Evolutionary conservation across 2,888 invertebrate genomes (phyloP).

Genomic region (Phengaris alcon): DNA sequence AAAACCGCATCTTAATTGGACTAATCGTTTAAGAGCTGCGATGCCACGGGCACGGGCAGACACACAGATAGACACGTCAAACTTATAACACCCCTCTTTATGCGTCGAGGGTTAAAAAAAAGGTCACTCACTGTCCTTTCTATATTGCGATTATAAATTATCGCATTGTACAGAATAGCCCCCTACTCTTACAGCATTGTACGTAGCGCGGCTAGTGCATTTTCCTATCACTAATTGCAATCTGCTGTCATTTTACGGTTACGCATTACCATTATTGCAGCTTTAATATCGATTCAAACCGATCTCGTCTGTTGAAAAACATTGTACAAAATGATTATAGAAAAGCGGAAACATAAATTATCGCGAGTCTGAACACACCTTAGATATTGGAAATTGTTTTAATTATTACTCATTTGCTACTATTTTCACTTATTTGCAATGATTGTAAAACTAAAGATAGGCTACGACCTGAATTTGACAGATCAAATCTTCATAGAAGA

Average conservation of each 20-base stretch:
- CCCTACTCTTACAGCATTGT: constrained; percentile 48
- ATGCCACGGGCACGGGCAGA: too few relatives aligned
- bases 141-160: constrained; percentile 32
- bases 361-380: neutral
- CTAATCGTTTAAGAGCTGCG: too few relatives aligned
- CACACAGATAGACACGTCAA: too few relatives aligned
- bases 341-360: constrained; percentile 19
- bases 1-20: too few relatives aligned
- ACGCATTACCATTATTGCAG: constrained; percentile 73
- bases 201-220: constrained; percentile 51
- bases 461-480: too few relatives aligned
- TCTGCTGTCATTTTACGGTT: constrained; percentile 75
- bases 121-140: neutral
- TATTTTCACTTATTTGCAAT: neutral
- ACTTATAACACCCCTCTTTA: too few relatives aligned
- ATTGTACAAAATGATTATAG: constrained; percentile 17
- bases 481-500: too few relatives aligned
- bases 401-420: neutral
- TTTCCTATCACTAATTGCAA: constrained; percentile 71
- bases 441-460: too few relatives aligned
- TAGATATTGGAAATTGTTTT: neutral
- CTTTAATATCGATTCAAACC: constrained; percentile 52
- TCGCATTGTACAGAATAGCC: constrained; percentile 43
- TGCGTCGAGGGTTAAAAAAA: neutral
- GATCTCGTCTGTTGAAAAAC: constrained; percentile 45